Base-by-base conservation (phyloP, 2,888 invertebrate genomes). In the Anagyrus pseudococci region DNA sequence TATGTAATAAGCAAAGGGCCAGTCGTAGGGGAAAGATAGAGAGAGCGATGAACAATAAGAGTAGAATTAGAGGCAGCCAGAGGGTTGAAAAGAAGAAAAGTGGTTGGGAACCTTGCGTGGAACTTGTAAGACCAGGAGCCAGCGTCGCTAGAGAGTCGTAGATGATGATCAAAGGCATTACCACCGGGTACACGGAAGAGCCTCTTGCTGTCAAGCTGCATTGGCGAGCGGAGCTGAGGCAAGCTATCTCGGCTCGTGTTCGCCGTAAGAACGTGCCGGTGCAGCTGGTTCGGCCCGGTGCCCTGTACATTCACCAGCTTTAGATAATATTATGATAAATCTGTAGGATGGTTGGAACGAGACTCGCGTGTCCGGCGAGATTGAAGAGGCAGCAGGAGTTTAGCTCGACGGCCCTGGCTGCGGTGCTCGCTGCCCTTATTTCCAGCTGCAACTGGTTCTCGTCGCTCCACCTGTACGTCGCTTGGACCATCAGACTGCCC, bases 331-430 rank as follows among this genome's bases (percentile, higher is more conserved):
- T 6, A 8, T n/a, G 6, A 46, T 19, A 46, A 22, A 22, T n/a
- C 13, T 20, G 7, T 2, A 46, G 7, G 19, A 46, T 20, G 4
- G 19, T 10, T 37, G 25, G 7, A 55, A 44, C 40, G 41, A 25
- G 23, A 61, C 79, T 75, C 73, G 85, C 86, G 72, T 87, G 85
- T 10, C 87, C 87, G 44, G 84, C 84, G 4, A 89, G 77, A 75
- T 89, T 89, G 75, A 87, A 86, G 69, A 86, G 86, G 41, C 85
- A 82, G 74, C 87, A 86, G 71, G 84, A 85, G 20, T 85, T 85
- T 44, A 88, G 72, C 71, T 85, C 85, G 56, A 85, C 76, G 1
- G 85, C 84, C 0, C 85, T 86, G 1, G 84, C 74, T 66, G 82
- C 81, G 8, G 82, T 83, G 0, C 83, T 79, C 2, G 80, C 82